Percentiles rank a stretch among this genome's conserved stretches.
These are phyloP conservation scores for Trematocara marginatum DNA, from an alignment of 2,113 vertebrate genomes.

Conservation along the genomic window DNA sequence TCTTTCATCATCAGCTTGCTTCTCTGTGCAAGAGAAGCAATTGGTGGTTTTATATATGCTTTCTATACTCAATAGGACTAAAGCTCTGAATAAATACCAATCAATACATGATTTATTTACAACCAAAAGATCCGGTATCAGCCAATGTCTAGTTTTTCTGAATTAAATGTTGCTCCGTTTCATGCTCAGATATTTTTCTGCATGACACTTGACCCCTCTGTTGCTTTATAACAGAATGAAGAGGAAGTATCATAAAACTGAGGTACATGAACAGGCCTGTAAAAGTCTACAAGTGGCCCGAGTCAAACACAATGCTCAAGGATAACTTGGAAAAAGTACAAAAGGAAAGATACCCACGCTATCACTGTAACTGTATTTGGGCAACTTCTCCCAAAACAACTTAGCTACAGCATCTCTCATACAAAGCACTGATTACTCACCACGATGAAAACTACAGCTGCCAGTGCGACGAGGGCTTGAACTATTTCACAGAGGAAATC, in stretches of 20 bases:
- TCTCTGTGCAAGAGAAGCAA: not conserved
- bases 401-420: not conserved
- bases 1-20: not conserved
- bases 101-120: not conserved
- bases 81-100: not conserved
- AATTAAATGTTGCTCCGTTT: not conserved
- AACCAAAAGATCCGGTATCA: not conserved
- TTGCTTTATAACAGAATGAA: not conserved
- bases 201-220: not conserved
- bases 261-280: not conserved
- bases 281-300: not conserved
- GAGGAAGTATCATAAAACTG: not conserved
- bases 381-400: not conserved
- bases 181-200: not conserved
- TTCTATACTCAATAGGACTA: not conserved
- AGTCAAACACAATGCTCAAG: not conserved
- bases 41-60: not conserved
- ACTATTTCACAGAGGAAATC: conserved; percentile 59
- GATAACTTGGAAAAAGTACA: not conserved
- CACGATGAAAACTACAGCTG: conserved; percentile 48
- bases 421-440: conserved; percentile 39
- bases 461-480: conserved; percentile 44
- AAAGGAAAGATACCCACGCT: not conserved
- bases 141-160: not conserved
- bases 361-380: not conserved